A percentile compares a stretch with the other conserved stretches of the same genome.
phyloP scores from a whole-genome alignment of 2,888 invertebrate species.

The Lapara coniferarum region DNA sequence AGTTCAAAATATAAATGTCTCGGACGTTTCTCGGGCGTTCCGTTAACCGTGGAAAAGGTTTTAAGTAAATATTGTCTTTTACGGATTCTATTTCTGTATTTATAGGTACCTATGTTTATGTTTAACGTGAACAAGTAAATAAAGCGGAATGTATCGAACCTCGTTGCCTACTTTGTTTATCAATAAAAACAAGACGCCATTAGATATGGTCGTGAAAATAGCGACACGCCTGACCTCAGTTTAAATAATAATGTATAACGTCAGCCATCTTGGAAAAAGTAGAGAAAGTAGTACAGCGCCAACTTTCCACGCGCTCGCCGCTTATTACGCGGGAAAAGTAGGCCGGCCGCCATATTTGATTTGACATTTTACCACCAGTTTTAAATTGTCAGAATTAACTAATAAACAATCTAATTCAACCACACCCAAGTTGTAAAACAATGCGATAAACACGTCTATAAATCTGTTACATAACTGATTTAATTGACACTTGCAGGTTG shows the following conservation, averaged over 20 bases:
- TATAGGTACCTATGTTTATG: neutral
- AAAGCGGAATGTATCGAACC: neutral
- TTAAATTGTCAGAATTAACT: constrained; percentile 31
- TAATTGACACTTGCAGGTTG: constrained; percentile 48
- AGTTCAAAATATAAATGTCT: constrained; percentile 24
- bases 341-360: constrained; percentile 77
- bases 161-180: constrained; percentile 5
- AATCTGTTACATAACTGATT: constrained; percentile 40
- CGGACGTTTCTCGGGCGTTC: constrained; percentile 32
- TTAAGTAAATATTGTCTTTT: constrained; percentile 10
- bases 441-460: constrained; percentile 10
- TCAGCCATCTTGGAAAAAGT: constrained; percentile 81
- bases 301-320: constrained; percentile 80
- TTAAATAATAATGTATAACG: constrained; percentile 63
- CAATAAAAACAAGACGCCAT: constrained; percentile 13
- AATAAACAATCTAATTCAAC: constrained; percentile 17
- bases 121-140: neutral
- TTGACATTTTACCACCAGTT: constrained; percentile 65
- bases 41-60: constrained; percentile 15
- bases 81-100: neutral
- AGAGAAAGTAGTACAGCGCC: constrained; percentile 82
- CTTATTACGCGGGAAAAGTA: constrained; percentile 79
- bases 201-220: constrained; percentile 40
- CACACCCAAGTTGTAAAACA: neutral
- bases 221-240: constrained; percentile 70